These are phyloP conservation scores for Hylia prasina DNA, from an alignment of 2,113 vertebrate species.

Conservation along the genomic window DNA sequence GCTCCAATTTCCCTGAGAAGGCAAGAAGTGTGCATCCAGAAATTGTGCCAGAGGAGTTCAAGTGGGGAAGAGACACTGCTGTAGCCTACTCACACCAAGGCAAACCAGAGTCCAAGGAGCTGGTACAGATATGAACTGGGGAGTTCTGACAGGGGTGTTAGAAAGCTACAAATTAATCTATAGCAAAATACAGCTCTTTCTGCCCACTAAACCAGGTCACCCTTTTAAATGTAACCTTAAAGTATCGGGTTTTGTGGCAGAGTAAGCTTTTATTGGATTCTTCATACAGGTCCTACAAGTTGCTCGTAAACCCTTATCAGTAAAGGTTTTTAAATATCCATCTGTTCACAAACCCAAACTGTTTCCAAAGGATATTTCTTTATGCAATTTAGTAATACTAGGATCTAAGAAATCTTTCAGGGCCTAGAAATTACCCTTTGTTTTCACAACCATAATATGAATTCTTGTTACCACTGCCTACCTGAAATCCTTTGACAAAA, in stretches of 20 bases:
- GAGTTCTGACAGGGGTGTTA: background rate
- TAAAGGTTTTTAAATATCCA: background rate
- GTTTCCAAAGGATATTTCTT: background rate
- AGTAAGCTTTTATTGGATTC: background rate
- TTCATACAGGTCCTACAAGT: background rate
- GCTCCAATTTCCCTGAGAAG: background rate
- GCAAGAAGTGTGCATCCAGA: background rate
- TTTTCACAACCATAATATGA: background rate
- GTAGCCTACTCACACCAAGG: background rate
- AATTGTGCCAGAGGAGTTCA: background rate
- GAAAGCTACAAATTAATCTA: background rate
- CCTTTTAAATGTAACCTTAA: background rate
- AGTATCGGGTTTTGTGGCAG: background rate
- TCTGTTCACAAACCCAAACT: background rate
- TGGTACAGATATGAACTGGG: background rate
- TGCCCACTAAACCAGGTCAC: background rate
- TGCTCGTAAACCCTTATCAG: background rate
- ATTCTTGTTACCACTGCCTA: conserved; percentile 46
- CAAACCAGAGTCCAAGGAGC: background rate
- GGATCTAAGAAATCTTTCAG: background rate
- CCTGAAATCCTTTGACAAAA: conserved; percentile 96
- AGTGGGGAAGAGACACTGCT: background rate
- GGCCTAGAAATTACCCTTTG: background rate
- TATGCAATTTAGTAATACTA: background rate
- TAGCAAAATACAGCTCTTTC: background rate